Evolutionary conservation across 1,140 invertebrate species (phyloP), one percentile per base, ranked within the genome.

Genomic region (Bombus waltoni): DNA sequence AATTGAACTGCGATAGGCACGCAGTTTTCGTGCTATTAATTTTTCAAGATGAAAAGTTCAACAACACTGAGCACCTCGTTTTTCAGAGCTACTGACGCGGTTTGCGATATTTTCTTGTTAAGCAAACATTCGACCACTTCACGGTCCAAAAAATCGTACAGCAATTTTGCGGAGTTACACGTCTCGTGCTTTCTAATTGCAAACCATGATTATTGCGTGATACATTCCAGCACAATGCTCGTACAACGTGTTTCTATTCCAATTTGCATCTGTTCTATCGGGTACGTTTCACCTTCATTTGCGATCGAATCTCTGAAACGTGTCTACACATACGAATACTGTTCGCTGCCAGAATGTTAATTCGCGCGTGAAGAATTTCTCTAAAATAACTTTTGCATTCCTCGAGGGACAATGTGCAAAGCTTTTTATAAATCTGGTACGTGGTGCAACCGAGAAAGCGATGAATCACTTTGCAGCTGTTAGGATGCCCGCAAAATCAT

Each of bases 101-200:
- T 6, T 38, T 10, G 47, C 15, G 18, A 68, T 38, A 13, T 47
- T 40, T 57, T 57, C 68, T 2, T 42, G 59, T 76, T 75, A 40
- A 74, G 42, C 81, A 32, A 76, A 75, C 57, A 35, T 44, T 76
- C 28, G 72, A 25, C 28, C 57, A 47, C 42, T 83, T 83, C 73
- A 83, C 72, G 81, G 71, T 83, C 42, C 57, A 66, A 47, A 65
- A 66, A 75, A 38, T 75, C 32, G 42, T 82, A 82, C 44, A 53
- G 18, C 59, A 72, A 72, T 42, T 81, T 72, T 38, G 25, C 35
- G 18, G n/a, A 53, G 53, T 81, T 80, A n/a, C 79, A 35, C 22
- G 59, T 66, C 72, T 59, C 15, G 22, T 66, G 72, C 59, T 83
- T 83, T 83, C 81, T 83, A 76, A 76, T 75, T 75, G 73, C 22